Evolutionary conservation across 2,113 vertebrate genomes (phyloP), one percentile per base, ranked within the genome.

Genomic region (Sclerurus mexicanus): DNA sequence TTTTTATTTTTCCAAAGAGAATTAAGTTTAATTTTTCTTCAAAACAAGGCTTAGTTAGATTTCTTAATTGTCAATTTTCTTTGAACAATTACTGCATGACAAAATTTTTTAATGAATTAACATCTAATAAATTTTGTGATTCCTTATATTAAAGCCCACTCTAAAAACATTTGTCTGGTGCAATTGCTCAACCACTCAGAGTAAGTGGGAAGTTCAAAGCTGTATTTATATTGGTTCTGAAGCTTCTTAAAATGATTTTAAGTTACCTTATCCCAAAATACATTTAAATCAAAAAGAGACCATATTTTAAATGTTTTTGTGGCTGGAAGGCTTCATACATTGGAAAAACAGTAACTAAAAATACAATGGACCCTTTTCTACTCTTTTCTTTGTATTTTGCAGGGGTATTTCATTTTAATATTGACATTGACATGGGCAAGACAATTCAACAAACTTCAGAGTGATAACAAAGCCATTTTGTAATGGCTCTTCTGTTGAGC

Each of bases 51-150:
- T 82, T 75, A 87, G 40, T 89, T 93, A 75, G n/a, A 63, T 74
- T 94, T 86, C 88, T 94, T 95, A 96, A 95, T 69, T 96, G 86
- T 91, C 76, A 93, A 85, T 95, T 96, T 91, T 95, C 81, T 96
- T 96, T 76, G 90, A 93, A 90, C 60, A 88, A 92, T 91, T 84
- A 95, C 33, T 72, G 55, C 78, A 91, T 53, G 71, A 76, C 37
- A 67, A 78, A 56, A 64, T 84, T 87, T 94, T 96, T 92, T 79
- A 95, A 93, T 95, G 95, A 92, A 75, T 67, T 40, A 95, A 89
- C 91, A 93, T 60, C 67, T 49, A 91, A 89, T 96, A 91, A 60
- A 69, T 85, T 74, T 86, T 83, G 68, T 73, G 55, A 95, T 89
- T 92, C 37, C 23, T 90, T 93, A 79, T 81, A 72, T 81, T 95